Percentiles rank a stretch among this genome's conserved stretches.
These are phyloP conservation scores for Clunio marinus DNA, from an alignment of 2,888 invertebrate genomes.

Conservation along the genomic window DNA sequence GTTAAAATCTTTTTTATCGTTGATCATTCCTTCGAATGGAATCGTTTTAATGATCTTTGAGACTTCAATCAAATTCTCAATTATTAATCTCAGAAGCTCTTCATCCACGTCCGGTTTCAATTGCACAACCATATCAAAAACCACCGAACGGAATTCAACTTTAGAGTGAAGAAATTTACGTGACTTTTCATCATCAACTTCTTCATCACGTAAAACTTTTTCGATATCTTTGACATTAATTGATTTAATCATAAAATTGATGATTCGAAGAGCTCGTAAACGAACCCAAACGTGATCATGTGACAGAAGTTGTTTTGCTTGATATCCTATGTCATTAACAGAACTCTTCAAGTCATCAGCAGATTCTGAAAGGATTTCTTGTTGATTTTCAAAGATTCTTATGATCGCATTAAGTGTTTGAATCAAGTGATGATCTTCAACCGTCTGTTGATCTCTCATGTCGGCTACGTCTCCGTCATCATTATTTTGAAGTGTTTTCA, in stretches of 20 bases:
- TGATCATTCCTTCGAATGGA: conserved; percentile 47
- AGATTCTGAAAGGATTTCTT: conserved; percentile 56
- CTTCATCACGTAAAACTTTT: conserved; percentile 46
- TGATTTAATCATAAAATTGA: conserved; percentile 65
- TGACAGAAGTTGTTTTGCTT: conserved; percentile 66
- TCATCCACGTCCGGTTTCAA: conserved; percentile 63
- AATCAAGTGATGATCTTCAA: conserved; percentile 69
- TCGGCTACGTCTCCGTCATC: conserved; percentile 40
- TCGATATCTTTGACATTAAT: conserved; percentile 61
- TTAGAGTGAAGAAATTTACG: conserved; percentile 61
- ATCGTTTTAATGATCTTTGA: conserved; percentile 62
- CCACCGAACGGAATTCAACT: conserved; percentile 63
- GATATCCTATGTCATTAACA: conserved; percentile 60
- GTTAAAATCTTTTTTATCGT: conserved; percentile 55
- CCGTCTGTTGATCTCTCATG: conserved; percentile 52
- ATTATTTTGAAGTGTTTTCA: conserved; percentile 47
- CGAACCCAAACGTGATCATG: conserved; percentile 88
- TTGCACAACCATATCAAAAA: conserved; percentile 72
- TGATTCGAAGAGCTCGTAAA: conserved; percentile 67
- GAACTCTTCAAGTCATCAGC: conserved; percentile 52
- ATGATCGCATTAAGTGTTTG: conserved; percentile 68
- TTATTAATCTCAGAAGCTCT: conserved; percentile 67
- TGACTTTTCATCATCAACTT: conserved; percentile 45
- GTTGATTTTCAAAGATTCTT: conserved; percentile 63
- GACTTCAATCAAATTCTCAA: conserved; percentile 66